Conservation (phyloP, 2,797 vertebrate genomes). For the Macroramphosus scolopax region DNA sequence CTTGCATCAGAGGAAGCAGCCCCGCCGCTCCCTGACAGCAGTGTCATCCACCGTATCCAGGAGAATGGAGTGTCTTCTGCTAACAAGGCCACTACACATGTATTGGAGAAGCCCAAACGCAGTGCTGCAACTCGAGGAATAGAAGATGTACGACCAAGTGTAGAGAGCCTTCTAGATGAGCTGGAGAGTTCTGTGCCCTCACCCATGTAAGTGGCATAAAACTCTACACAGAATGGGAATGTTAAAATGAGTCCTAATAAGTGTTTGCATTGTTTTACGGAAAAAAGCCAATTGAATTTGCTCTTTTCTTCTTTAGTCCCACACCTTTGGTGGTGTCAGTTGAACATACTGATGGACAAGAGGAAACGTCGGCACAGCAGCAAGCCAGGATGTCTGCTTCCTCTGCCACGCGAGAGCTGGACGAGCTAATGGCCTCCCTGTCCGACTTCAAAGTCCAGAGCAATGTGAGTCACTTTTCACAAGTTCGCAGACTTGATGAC, state of each 20-base stretch:
- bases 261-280: no score
- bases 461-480: conserved; percentile 60
- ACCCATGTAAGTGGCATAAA: conserved; percentile 80
- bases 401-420: conserved; percentile 95
- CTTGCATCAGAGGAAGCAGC: conserved; percentile 69
- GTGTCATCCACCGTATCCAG: conserved; percentile 81
- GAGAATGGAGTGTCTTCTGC: conserved; percentile 79
- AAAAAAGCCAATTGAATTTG: no score
- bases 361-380: conserved; percentile 84
- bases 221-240: neutral
- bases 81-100: conserved; percentile 69
- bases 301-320: conserved; percentile 77
- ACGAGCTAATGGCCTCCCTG: conserved; percentile 97
- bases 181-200: conserved; percentile 91
- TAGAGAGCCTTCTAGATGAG: conserved; percentile 91
- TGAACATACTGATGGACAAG: conserved; percentile 62
- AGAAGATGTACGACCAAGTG: conserved; percentile 88
- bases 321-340: conserved; percentile 82
- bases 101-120: conserved; percentile 85
- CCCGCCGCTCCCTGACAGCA: conserved; percentile 73
- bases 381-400: conserved; percentile 95
- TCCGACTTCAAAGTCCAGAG: conserved; percentile 95
- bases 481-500: conserved; percentile 9
- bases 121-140: conserved; percentile 72
- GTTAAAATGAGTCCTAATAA: neutral